Percentiles rank a stretch among this genome's conserved stretches.
Evolutionary conservation across 2,797 vertebrate genomes (phyloP).

Genomic region (Rhinogobio ventralis): DNA sequence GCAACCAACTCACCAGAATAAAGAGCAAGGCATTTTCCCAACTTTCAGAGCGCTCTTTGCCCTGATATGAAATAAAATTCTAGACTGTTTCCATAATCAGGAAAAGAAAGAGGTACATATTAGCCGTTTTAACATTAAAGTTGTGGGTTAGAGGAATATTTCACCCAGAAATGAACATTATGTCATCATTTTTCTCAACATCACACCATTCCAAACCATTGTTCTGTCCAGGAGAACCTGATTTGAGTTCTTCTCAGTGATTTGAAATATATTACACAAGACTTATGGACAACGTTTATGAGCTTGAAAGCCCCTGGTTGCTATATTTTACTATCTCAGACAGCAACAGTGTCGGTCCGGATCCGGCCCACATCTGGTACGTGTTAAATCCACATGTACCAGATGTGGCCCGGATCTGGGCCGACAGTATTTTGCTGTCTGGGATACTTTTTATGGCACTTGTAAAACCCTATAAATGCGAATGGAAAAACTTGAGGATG

Average conservation of each 20-base stretch:
- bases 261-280: background rate
- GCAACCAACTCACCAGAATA: constrained; percentile 33
- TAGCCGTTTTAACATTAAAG: constrained; percentile 1
- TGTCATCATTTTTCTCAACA: background rate
- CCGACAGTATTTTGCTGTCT: no score
- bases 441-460: background rate
- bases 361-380: no score
- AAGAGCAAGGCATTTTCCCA: constrained; percentile 52
- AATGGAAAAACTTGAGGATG: background rate
- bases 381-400: no score
- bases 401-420: no score
- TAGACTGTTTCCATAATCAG: constrained; percentile 2
- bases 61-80: constrained; percentile 7
- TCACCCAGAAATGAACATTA: background rate
- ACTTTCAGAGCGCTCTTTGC: constrained; percentile 3
- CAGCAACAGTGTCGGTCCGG: no score
- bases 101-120: constrained; percentile 12
- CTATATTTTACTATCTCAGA: background rate
- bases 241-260: background rate
- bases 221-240: background rate
- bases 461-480: background rate
- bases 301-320: background rate
- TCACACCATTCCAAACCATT: background rate
- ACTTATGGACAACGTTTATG: background rate
- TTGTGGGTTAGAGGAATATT: constrained; percentile 12